phyloP scores from a whole-genome alignment of 1,140 invertebrate genomes.

The Calycopis cecrops region DNA sequence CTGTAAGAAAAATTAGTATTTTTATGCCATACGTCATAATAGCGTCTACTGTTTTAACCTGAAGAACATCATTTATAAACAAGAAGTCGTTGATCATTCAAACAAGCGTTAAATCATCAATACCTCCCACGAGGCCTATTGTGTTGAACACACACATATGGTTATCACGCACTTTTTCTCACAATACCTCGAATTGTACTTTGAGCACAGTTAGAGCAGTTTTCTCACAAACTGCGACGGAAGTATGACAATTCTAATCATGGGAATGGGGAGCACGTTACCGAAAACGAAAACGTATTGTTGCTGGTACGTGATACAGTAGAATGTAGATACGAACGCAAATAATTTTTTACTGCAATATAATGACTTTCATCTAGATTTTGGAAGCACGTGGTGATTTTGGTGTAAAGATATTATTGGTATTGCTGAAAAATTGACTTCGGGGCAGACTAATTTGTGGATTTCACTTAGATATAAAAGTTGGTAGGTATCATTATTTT shows the following conservation, averaged over 20 bases:
- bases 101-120: slow-evolving; percentile 2
- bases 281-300: slow-evolving; percentile 3
- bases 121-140: neutral
- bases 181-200: slow-evolving; percentile 11
- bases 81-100: neutral
- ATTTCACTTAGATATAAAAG: no score
- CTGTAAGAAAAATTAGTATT: slow-evolving; percentile 74
- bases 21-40: no score
- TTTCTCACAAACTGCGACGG: neutral
- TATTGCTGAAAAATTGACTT: no score
- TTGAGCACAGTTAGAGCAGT: slow-evolving; percentile 3
- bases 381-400: slow-evolving; percentile 45
- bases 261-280: slow-evolving; percentile 1
- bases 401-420: no score
- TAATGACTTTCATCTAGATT: slow-evolving; percentile 44
- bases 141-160: neutral
- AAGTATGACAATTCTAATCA: slow-evolving; percentile 11
- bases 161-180: slow-evolving; percentile 14
- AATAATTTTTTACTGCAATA: slow-evolving; percentile 9
- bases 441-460: no score
- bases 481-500: no score
- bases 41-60: no score
- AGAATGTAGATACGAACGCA: slow-evolving; percentile 1
- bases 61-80: no score
- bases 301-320: neutral